Evolutionary conservation across 2,113 vertebrate genomes (phyloP), one percentile per base, ranked within the genome.

Genomic region (Oncorhynchus gorbuscha): DNA sequence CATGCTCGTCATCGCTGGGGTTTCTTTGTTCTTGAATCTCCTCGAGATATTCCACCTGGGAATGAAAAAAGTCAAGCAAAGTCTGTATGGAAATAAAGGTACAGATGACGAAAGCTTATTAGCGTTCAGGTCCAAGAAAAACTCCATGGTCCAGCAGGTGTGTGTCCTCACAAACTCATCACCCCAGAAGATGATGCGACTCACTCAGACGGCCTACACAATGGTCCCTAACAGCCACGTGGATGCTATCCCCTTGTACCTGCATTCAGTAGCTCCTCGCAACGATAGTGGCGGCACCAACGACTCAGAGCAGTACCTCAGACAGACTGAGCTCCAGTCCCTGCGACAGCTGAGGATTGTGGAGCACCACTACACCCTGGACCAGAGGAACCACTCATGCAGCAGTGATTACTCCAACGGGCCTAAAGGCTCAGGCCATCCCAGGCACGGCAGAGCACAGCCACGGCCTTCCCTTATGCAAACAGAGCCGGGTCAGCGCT

Each of bases 1-100:
- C 83, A 98, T 99, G 97, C 89, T 96, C 64, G 95, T 95, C 58
- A 97, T 98, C 12, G 94, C 96, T 0, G 95, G 96, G 0, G 93
- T 97, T 75, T 99, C 96, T 72, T 90, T 98, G 8, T 92, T 96
- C 84, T 92, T 99, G 66, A 99, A 95, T 84, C 85, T 97, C 69
- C 88, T 99, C 14, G 97, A 99, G 90, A 97, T 98, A 69, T 94
- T 95, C 83, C 96, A 97, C 79, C 85, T 98, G 71, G 97, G 96
- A 5, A 73, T 97, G 71, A 97, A 90, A 86, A 95, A 96, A 85
- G 94, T 98, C 83, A 95, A 89, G 64, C 95, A 93, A 39, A 93
- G 86, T 71, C 87, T 99, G 76, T 93, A 89, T 13, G 90, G 93
- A 51, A 89, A 82, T 51, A 89, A 74, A 0, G 88, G 80, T 68